A percentile compares a stretch with the other conserved stretches of the same genome.
These are phyloP conservation scores for Altica lythri DNA, from an alignment of 2,888 invertebrate genomes.

Conservation along the genomic window DNA sequence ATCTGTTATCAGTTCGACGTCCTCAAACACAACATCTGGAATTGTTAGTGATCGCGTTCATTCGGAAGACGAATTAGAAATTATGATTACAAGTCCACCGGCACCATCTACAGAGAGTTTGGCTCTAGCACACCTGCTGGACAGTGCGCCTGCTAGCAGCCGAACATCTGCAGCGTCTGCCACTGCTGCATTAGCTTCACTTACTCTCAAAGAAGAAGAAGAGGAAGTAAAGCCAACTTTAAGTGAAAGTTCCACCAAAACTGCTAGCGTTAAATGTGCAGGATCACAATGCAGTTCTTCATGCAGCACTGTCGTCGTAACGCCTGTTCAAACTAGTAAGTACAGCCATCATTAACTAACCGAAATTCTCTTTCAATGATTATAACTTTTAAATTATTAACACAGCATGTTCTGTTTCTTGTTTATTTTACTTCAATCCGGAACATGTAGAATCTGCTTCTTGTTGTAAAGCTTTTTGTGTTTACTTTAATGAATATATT, in stretches of 20 bases:
- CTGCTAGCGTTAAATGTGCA: constrained; percentile 65
- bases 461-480: too few species aligned
- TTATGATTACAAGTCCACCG: constrained; percentile 81
- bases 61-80: constrained; percentile 91
- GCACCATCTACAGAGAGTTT: constrained; percentile 87
- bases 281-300: constrained; percentile 86
- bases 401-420: too few species aligned
- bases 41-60: constrained; percentile 93
- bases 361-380: too few species aligned
- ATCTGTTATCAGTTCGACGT: constrained; percentile 77
- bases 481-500: neutral
- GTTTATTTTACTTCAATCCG: too few species aligned
- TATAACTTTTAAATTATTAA: too few species aligned
- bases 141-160: constrained; percentile 65
- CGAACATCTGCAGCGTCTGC: constrained; percentile 62
- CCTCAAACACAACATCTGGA: constrained; percentile 96
- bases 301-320: constrained; percentile 85
- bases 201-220: constrained; percentile 54
- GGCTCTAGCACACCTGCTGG: constrained; percentile 76
- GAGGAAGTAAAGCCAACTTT: constrained; percentile 57
- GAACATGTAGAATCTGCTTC: too few species aligned
- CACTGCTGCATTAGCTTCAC: constrained; percentile 56
- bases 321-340: constrained; percentile 58
- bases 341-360: too few species aligned
- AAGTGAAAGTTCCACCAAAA: constrained; percentile 63